Evolutionary conservation across 2,797 vertebrate genomes (phyloP), one percentile per base, ranked within the genome.

Genomic region (Nannoperca australis): DNA sequence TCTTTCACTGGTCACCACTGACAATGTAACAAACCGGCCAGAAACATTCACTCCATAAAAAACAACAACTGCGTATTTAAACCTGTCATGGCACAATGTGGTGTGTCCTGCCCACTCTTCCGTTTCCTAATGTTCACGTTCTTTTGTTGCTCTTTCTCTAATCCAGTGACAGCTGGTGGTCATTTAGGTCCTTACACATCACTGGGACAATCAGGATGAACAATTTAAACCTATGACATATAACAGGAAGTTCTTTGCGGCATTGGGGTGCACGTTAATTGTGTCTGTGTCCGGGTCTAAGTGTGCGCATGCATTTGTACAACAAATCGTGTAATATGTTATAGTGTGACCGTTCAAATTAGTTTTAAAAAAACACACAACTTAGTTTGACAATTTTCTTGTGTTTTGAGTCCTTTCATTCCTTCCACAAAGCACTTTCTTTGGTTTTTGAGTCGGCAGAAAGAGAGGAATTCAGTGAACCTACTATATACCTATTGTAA

Each of bases 61-160:
- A 72, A 71, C 12, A 42, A 30, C 22, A 49, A 72, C 71, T 20
- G n/a, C 17, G 30, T 18, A 59, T 79, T 71, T 55, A 22, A 78
- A 61, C 30, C n/a, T 3, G 13, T 58, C 32, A 69, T 8, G 59
- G 40, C 13, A 40, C 47, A 70, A 50, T 63, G 36, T 69, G 13
- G 66, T 56, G 60, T 27, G 18, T 73, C 2, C 24, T 63, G 20
- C 32, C 18, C 20, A 38, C 56, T 72, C 15, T 34, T 51, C 7
- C 12, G 7, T 1, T 20, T 13, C 30, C 22, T 8, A 12, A 51
- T 17, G n/a, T 67, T 20, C 6, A 42, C n/a, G n/a, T 49, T 27
- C 4, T 47, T 30, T 59, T 47, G 27, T 44, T 78, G 60, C 22
- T 72, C 17, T 49, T 11, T 61, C 58, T 38, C 20, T 62, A 14